Evolutionary conservation across 2,888 invertebrate species (phyloP).

Genomic region (Acanthacorydalis orientalis): DNA sequence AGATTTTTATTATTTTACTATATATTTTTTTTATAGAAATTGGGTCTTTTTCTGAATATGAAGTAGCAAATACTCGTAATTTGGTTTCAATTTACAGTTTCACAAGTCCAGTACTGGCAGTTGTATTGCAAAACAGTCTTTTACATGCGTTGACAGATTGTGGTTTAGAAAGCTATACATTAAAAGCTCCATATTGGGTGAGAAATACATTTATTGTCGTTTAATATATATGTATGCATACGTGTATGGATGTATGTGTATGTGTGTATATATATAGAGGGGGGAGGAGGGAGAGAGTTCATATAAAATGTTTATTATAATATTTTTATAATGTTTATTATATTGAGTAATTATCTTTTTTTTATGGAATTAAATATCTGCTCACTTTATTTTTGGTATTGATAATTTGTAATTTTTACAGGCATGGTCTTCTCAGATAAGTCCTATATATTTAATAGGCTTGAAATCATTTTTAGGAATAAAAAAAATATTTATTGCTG

Average conservation of each 20-base stretch:
- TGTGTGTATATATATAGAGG: too few relatives aligned
- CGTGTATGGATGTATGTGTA: too few relatives aligned
- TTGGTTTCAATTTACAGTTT: conserved; percentile 52
- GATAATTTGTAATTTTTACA: conserved; percentile 12
- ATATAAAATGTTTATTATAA: not conserved
- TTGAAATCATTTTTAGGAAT: conserved; percentile 49
- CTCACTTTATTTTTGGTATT: not conserved
- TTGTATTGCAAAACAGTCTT: conserved; percentile 47
- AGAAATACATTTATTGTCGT: not conserved
- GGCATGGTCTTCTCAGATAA: conserved; percentile 37
- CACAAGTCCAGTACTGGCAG: conserved; percentile 48
- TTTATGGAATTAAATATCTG: not conserved
- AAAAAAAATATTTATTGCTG: conserved; percentile 30
- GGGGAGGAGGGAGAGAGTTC: too few relatives aligned
- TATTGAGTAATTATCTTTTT: not conserved
- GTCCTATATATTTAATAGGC: conserved; percentile 49
- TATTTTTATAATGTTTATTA: not conserved
- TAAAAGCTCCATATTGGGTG: conserved; percentile 20
- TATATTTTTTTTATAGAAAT: conserved; percentile 1
- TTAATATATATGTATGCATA: not conserved
- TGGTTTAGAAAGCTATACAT: conserved; percentile 61
- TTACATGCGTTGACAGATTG: conserved; percentile 60
- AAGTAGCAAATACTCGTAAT: conserved; percentile 20
- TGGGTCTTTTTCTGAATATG: conserved; percentile 12
- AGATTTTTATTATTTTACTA: conserved; percentile 10